Evolutionary conservation across 2,797 vertebrate genomes (phyloP).

Genomic region (Tangara arthus): DNA sequence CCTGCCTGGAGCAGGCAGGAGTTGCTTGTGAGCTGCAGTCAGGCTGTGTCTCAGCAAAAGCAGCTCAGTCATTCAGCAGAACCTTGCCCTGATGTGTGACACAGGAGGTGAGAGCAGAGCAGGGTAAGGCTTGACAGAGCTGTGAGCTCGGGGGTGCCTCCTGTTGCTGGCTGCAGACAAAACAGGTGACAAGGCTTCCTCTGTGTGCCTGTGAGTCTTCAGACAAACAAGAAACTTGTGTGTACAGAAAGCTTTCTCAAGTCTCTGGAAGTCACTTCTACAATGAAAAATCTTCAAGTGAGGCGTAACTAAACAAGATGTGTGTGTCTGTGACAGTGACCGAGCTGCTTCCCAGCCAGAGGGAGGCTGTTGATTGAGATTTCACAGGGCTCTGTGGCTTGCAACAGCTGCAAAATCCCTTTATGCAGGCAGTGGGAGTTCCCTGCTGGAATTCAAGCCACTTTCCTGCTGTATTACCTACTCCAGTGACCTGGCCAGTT

Average conservation of each 20-base stretch:
- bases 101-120: fast-evolving
- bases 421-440: neutral
- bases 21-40: neutral
- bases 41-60: neutral
- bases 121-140: neutral
- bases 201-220: neutral
- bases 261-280: neutral
- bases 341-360: neutral
- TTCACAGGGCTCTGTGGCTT: neutral
- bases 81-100: fast-evolving
- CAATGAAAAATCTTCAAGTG: neutral
- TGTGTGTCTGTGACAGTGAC: neutral
- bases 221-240: neutral
- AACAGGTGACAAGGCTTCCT: neutral
- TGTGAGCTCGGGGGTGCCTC: neutral
- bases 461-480: neutral
- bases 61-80: neutral
- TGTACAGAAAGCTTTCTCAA: neutral
- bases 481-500: neutral
- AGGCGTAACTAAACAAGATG: neutral
- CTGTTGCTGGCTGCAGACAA: neutral
- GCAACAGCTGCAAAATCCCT: neutral
- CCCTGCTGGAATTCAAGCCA: neutral
- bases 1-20: neutral
- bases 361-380: neutral